These are phyloP conservation scores for Nematolebias whitei DNA, from an alignment of 2,113 vertebrate genomes.

Conservation along the genomic window DNA sequence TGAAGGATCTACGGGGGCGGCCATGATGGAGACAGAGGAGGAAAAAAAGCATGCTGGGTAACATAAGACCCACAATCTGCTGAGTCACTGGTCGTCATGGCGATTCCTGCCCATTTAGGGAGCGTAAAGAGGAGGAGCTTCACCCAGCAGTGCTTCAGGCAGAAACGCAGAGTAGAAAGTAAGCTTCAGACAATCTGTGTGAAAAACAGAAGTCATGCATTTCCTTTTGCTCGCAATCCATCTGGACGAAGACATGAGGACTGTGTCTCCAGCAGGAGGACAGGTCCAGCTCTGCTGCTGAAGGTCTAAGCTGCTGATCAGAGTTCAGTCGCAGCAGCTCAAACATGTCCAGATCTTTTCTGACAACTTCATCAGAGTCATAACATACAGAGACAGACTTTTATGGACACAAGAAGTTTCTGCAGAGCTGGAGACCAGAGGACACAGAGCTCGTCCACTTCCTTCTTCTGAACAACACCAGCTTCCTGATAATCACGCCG, in stretches of 20 bases:
- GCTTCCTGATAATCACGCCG: not conserved
- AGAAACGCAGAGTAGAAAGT: too few species aligned
- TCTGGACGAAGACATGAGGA: not conserved
- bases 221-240: not conserved
- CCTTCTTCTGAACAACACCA: constrained; percentile 1
- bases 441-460: not conserved
- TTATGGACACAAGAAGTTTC: constrained; percentile 26
- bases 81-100: too few species aligned
- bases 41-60: too few species aligned
- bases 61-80: too few species aligned
- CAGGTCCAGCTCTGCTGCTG: not conserved
- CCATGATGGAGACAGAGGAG: too few species aligned
- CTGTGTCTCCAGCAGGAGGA: too few species aligned
- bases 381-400: constrained; percentile 6
- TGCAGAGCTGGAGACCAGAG: not conserved
- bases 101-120: too few species aligned
- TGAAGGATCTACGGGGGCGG: too few species aligned
- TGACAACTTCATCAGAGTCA: constrained; percentile 29
- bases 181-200: too few species aligned
- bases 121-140: too few species aligned
- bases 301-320: constrained; percentile 7
- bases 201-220: too few species aligned
- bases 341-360: not conserved
- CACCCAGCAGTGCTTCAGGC: too few species aligned
- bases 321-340: constrained; percentile 6